Percentiles rank a stretch among this genome's conserved stretches.
phyloP scores from a whole-genome alignment of 2,888 invertebrate genomes.

The Chamaedrilus cognettii region DNA sequence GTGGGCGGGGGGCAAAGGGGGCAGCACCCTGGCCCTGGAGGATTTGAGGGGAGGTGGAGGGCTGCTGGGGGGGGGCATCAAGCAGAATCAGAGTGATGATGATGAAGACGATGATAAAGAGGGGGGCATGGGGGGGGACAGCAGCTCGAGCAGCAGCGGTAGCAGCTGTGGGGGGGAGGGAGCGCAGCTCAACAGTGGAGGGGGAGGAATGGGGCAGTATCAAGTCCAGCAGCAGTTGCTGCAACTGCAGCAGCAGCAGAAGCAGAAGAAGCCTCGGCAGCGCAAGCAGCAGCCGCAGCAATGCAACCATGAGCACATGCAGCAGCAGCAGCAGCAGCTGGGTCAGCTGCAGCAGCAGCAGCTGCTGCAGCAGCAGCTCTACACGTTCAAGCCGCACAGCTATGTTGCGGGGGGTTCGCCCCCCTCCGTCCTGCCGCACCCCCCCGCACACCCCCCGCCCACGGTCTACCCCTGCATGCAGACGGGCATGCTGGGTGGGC shows the following conservation, averaged over 20 bases:
- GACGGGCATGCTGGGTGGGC: slow-evolving; percentile 1
- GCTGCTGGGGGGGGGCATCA: neutral
- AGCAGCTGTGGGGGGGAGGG: neutral
- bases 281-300: neutral
- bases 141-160: neutral
- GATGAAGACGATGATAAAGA: slow-evolving; percentile 5
- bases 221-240: too few relatives aligned
- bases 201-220: neutral
- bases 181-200: neutral
- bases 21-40: neutral
- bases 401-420: too few relatives aligned
- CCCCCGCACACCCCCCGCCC: slow-evolving; percentile 6
- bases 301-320: neutral
- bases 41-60: neutral
- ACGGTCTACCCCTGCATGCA: slow-evolving; percentile 6
- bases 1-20: neutral
- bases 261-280: neutral
- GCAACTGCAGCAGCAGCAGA: neutral
- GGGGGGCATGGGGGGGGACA: neutral
- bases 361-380: slow-evolving; percentile 6
- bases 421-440: slow-evolving; percentile 1
- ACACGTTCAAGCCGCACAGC: neutral
- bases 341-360: slow-evolving; percentile 7
- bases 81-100: neutral
- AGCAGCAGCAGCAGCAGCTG: neutral